These are phyloP conservation scores for Trinectes maculatus DNA, from an alignment of 2,113 vertebrate genomes.

Conservation along the genomic window DNA sequence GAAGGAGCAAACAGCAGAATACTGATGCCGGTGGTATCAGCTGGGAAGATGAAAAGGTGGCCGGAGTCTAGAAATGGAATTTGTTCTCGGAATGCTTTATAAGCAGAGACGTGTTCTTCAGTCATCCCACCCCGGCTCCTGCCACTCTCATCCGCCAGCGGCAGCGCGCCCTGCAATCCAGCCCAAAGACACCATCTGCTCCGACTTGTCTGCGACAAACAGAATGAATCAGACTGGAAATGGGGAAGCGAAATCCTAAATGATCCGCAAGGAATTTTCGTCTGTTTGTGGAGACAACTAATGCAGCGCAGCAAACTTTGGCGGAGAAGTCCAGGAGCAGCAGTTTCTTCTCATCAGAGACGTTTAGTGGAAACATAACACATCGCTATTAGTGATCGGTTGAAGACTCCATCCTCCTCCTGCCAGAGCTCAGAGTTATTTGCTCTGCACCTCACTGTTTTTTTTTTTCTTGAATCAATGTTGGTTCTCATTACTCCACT, in stretches of 20 bases:
- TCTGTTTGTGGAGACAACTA: neutral
- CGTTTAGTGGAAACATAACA: slow-evolving; percentile 1
- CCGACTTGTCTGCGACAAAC: slow-evolving; percentile 49
- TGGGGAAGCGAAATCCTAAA: slow-evolving; percentile 34
- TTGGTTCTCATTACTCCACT: slow-evolving; percentile 43
- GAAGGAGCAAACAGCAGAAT: slow-evolving; percentile 14
- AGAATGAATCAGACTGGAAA: slow-evolving; percentile 29
- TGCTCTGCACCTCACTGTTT: no score
- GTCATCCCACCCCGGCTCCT: slow-evolving; percentile 39
- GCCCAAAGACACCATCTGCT: slow-evolving; percentile 62
- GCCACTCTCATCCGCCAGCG: slow-evolving; percentile 37
- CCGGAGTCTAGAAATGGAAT: slow-evolving; percentile 37
- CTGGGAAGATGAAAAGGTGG: slow-evolving; percentile 45
- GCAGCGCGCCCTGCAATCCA: slow-evolving; percentile 22
- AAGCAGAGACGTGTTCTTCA: slow-evolving; percentile 26
- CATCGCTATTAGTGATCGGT: no score
- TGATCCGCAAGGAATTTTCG: slow-evolving; percentile 1
- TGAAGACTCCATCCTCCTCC: no score
- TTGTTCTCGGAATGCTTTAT: slow-evolving; percentile 46
- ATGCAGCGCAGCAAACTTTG: neutral
- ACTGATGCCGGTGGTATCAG: slow-evolving; percentile 30
- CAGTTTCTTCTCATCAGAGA: neutral
- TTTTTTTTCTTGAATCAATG: no score
- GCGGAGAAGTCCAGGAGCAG: neutral
- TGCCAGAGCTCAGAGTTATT: no score